phyloP scores from a whole-genome alignment of 2,113 vertebrate species.

The Cettia cetti region DNA sequence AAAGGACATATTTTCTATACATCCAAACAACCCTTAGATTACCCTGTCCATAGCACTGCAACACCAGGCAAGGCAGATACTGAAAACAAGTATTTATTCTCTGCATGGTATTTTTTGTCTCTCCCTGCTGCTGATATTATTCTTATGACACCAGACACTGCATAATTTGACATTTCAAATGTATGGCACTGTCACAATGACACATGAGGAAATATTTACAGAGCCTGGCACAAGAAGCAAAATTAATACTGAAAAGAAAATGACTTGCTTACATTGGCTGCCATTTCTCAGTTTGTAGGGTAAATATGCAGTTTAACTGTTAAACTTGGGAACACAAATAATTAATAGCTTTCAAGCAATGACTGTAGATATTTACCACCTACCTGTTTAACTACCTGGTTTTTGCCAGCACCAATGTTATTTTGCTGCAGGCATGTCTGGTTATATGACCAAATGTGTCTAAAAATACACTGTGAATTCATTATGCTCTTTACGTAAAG shows the following conservation, averaged over 20 bases:
- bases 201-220: constrained; percentile 38
- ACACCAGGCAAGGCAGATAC: neutral
- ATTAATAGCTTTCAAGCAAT: neutral
- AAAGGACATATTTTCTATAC: neutral
- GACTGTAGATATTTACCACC: neutral
- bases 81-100: neutral
- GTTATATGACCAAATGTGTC: neutral
- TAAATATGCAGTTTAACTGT: neutral
- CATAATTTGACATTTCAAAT: constrained; percentile 48
- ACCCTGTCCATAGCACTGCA: neutral
- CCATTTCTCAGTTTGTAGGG: neutral
- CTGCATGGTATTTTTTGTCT: neutral
- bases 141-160: constrained; percentile 14
- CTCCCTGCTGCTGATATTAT: neutral
- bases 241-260: constrained; percentile 42
- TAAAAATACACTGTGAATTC: neutral
- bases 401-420: neutral
- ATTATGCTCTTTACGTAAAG: neutral
- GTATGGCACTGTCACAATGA: constrained; percentile 24
- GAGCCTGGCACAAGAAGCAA: neutral
- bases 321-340: neutral
- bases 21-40: neutral
- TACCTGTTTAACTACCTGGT: neutral
- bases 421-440: neutral
- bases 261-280: neutral